Evolutionary conservation across 1,140 invertebrate genomes (phyloP).

Genomic region (Orchesella cincta): DNA sequence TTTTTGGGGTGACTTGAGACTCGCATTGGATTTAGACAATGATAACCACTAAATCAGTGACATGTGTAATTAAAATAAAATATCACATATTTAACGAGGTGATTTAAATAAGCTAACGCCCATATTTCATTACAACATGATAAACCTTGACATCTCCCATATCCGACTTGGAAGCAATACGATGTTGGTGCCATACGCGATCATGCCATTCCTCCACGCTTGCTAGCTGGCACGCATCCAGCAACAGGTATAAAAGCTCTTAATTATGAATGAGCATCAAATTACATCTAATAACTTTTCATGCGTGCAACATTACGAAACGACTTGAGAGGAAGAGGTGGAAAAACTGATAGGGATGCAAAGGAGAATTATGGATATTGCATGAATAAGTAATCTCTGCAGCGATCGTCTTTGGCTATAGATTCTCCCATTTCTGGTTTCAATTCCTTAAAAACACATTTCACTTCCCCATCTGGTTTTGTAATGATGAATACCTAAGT

Average conservation of each 20-base stretch:
- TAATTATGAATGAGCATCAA: background rate
- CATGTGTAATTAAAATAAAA: conserved; percentile 12
- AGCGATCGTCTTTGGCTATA: no score
- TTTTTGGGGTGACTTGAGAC: no score
- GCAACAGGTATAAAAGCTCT: background rate
- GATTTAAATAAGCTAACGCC: background rate
- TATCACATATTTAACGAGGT: background rate
- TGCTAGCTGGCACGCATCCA: background rate
- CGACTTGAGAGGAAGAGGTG: no score
- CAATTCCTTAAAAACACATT: background rate
- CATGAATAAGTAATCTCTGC: no score
- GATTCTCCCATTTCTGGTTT: background rate
- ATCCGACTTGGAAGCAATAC: background rate
- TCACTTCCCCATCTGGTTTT: background rate
- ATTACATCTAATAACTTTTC: conserved; percentile 4
- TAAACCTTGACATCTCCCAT: background rate
- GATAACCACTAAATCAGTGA: background rate
- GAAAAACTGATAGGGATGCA: no score
- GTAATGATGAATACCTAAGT: background rate
- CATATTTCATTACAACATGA: background rate
- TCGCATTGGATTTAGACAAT: no score
- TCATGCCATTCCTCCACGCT: background rate
- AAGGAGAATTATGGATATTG: no score
- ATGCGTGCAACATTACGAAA: background rate
- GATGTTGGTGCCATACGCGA: background rate